phyloP scores from a whole-genome alignment of 2,113 vertebrate species.

The Ammodytes marinus region DNA sequence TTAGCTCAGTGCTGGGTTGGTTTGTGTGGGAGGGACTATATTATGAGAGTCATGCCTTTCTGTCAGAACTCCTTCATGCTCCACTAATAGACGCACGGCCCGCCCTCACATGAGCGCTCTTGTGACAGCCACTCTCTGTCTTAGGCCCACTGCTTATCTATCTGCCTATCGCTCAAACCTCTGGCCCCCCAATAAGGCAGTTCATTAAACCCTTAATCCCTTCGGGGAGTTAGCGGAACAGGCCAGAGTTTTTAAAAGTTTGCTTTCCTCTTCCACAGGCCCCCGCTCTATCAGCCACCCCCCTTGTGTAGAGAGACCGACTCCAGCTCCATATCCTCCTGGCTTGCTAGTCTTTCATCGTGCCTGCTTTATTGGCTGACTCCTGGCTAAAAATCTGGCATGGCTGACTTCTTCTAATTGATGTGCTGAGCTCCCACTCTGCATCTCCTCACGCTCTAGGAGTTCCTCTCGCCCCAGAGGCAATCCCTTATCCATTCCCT shows the following conservation, averaged over 20 bases:
- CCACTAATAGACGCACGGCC: constrained; percentile 27
- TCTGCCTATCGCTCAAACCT: constrained; percentile 56
- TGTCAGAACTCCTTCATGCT: constrained; percentile 36
- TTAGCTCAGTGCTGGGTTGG: neutral
- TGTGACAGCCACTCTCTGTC: constrained; percentile 65
- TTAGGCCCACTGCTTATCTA: constrained; percentile 43
- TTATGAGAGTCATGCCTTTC: constrained; percentile 24
- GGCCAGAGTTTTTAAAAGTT: constrained; percentile 58
- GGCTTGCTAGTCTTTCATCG: constrained; percentile 36
- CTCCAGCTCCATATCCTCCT: constrained; percentile 37
- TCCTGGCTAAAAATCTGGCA: constrained; percentile 46
- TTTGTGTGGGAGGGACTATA: constrained; percentile 16
- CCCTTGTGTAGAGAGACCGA: constrained; percentile 25
- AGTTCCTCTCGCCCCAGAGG: constrained; percentile 49
- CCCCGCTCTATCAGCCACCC: constrained; percentile 18
- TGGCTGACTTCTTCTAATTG: constrained; percentile 62
- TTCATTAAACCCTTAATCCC: constrained; percentile 79
- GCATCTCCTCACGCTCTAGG: constrained; percentile 39
- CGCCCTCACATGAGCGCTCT: constrained; percentile 64
- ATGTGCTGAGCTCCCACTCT: constrained; percentile 53
- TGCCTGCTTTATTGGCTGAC: constrained; percentile 39
- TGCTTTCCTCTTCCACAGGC: constrained; percentile 38
- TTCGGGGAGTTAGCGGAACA: constrained; percentile 64
- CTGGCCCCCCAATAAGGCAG: constrained; percentile 61
- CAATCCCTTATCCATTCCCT: constrained; percentile 39